A percentile compares a stretch with the other conserved stretches of the same genome.
These are phyloP conservation scores for Cerceris ruficornis DNA, from an alignment of 2,888 invertebrate genomes.

Conservation along the genomic window DNA sequence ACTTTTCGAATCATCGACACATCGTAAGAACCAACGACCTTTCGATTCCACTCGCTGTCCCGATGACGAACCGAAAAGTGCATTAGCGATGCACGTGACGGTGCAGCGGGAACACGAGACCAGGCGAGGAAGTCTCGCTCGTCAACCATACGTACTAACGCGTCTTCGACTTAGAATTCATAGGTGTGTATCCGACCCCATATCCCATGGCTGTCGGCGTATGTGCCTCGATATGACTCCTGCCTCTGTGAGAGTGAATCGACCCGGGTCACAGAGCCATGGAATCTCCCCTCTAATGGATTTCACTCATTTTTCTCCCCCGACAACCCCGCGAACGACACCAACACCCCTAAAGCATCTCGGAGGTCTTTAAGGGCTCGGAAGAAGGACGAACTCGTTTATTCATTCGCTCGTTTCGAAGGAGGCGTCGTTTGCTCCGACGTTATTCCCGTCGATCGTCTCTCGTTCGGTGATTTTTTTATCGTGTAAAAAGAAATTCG, in stretches of 20 bases:
- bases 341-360: conserved; percentile 65
- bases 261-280: conserved; percentile 73
- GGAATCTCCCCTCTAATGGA: conserved; percentile 78
- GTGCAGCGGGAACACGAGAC: conserved; percentile 44
- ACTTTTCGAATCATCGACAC: background rate
- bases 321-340: conserved; percentile 70
- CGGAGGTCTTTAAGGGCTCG: conserved; percentile 64
- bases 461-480: background rate
- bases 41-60: too few relatives aligned
- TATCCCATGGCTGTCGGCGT: conserved; percentile 14
- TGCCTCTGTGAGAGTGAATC: conserved; percentile 57
- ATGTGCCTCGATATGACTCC: conserved; percentile 40
- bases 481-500: background rate
- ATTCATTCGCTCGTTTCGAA: conserved; percentile 50
- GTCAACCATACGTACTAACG: conserved; percentile 29
- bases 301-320: conserved; percentile 82
- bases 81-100: conserved; percentile 77
- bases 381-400: conserved; percentile 44
- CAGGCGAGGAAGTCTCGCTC: conserved; percentile 53
- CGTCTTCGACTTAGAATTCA: conserved; percentile 45
- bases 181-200: conserved; percentile 17
- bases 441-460: conserved; percentile 8
- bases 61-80: conserved; percentile 53
- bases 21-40: too few relatives aligned
- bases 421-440: conserved; percentile 12